A percentile compares a stretch with the other conserved stretches of the same genome.
Evolutionary conservation across 2,113 vertebrate genomes (phyloP).

Genomic region (Carassius auratus): DNA sequence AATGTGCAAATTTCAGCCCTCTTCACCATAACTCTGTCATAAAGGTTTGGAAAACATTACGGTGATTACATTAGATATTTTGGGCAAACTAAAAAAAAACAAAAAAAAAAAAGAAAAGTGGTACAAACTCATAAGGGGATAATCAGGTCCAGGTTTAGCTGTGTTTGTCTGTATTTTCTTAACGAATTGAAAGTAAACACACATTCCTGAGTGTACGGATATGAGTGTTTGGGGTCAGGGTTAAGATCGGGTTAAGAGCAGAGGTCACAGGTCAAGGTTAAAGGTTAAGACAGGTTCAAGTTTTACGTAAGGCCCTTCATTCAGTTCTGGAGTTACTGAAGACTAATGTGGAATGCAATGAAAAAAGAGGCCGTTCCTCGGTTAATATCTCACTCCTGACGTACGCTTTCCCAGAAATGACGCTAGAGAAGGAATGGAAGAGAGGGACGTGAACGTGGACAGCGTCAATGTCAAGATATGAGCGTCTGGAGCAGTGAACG

Average conservation of each 20-base stretch:
- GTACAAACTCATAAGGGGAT: neutral
- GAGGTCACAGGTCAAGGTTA: constrained; percentile 30
- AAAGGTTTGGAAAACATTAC: neutral
- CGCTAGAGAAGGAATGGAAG: neutral
- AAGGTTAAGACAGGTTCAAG: constrained; percentile 47
- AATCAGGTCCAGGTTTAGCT: neutral
- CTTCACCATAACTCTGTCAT: neutral
- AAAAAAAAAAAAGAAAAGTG: neutral
- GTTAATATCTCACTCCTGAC: constrained; percentile 27
- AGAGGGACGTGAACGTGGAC: constrained; percentile 55
- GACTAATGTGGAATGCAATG: constrained; percentile 19
- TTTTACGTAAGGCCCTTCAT: neutral
- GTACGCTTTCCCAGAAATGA: constrained; percentile 64
- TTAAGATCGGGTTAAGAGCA: neutral
- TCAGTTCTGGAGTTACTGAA: constrained; percentile 29
- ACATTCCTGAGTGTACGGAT: neutral
- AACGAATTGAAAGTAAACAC: constrained; percentile 2
- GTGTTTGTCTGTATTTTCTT: neutral
- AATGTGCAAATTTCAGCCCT: too few relatives aligned
- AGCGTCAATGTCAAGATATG: constrained; percentile 61
- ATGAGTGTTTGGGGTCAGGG: neutral
- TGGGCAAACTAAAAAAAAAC: neutral
- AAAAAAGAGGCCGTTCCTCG: constrained; percentile 44
- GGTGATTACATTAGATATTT: too few relatives aligned
- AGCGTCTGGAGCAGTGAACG: neutral